Evolutionary conservation across 2,888 invertebrate genomes (phyloP).

Genomic region (Cecidostiba fungosa): DNA sequence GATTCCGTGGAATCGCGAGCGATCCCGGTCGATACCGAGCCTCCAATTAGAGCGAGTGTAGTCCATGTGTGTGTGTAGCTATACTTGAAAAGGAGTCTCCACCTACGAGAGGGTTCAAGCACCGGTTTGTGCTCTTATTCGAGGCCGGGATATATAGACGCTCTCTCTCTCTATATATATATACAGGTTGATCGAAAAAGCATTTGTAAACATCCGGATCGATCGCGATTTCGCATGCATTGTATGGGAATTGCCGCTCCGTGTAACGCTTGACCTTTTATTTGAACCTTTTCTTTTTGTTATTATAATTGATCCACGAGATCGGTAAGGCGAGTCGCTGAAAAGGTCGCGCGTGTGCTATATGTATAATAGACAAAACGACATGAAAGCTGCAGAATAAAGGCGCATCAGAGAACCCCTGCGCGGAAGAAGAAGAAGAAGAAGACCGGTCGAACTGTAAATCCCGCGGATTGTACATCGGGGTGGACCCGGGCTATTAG

Average conservation of each 20-base stretch:
- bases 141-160: background rate
- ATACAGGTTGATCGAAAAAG: constrained; percentile 40
- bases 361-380: too few relatives aligned
- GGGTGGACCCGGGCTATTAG: constrained; percentile 74
- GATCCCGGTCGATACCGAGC: constrained; percentile 75
- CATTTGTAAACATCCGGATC: constrained; percentile 57
- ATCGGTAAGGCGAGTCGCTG: background rate
- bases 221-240: background rate
- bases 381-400: too few relatives aligned
- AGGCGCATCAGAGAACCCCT: too few relatives aligned
- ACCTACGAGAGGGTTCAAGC: constrained; percentile 25
- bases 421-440: background rate
- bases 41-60: constrained; percentile 77
- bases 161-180: background rate
- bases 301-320: background rate
- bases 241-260: constrained; percentile 38
- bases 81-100: constrained; percentile 18
- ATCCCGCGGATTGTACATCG: constrained; percentile 61
- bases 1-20: constrained; percentile 76
- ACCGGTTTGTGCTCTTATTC: constrained; percentile 24
- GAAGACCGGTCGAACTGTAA: constrained; percentile 55
- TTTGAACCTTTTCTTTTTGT: background rate
- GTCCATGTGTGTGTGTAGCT: constrained; percentile 56
- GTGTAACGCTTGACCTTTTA: constrained; percentile 19
- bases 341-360: too few relatives aligned